Conservation (phyloP, 1,140 invertebrate genomes). For the Brachionus angularis region DNA sequence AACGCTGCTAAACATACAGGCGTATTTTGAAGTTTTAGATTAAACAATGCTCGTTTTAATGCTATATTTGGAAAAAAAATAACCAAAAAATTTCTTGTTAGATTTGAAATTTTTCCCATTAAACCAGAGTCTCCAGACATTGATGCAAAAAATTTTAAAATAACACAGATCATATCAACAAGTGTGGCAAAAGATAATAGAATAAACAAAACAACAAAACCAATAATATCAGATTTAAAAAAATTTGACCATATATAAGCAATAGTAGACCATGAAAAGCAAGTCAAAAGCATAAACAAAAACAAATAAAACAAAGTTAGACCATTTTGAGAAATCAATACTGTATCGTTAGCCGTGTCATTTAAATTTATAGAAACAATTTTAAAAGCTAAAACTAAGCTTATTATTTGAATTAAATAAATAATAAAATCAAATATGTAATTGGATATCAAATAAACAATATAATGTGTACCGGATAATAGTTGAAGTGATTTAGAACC, state of each 20-base stretch:
- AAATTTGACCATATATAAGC: constrained; percentile 21
- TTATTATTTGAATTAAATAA: background rate
- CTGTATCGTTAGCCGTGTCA: constrained; percentile 15
- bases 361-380: background rate
- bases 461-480: constrained; percentile 1
- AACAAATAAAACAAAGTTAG: constrained; percentile 21
- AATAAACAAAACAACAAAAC: constrained; percentile 32
- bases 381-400: constrained; percentile 7
- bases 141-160: background rate
- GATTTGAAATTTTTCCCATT: background rate
- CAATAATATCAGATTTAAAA: constrained; percentile 35
- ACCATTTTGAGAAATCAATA: background rate
- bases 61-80: constrained; percentile 36
- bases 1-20: background rate
- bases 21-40: constrained; percentile 18
- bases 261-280: constrained; percentile 1
- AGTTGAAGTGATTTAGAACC: constrained; percentile 32
- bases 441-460: constrained; percentile 35
- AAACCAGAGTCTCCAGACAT: background rate
- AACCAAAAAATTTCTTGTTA: background rate
- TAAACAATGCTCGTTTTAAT: constrained; percentile 19
- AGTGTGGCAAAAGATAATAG: constrained; percentile 20
- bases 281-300: constrained; percentile 17
- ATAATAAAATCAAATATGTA: constrained; percentile 18
- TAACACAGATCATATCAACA: constrained; percentile 39